Evolutionary conservation across 2,797 vertebrate species (phyloP), one percentile per base, ranked within the genome.

Genomic region (Phataginus tetradactyla): DNA sequence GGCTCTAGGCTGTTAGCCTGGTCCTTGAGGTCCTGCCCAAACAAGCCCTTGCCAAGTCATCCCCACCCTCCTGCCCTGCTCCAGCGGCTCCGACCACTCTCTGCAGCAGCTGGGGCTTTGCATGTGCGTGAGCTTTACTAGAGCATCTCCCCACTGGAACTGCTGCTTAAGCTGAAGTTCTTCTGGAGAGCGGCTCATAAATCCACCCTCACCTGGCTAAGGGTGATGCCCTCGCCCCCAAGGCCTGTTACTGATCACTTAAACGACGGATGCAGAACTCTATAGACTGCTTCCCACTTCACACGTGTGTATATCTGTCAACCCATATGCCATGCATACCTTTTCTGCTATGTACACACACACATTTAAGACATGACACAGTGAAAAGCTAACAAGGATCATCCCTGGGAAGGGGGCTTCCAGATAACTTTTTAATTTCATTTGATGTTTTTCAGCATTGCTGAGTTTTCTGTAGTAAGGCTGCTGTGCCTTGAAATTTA

Each of bases 391-490:
- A 86, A 63, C 18, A 37, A 11, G 4, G 55, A 66, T 64, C 34
- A 66, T 88, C 45, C 57, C 57, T 32, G 68, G 49, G 18, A 34
- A 29, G 25, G 27, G 37, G 59, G 55, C 32, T 75, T 6, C 55
- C 21, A 2, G n/a, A 15, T 25, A 25, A 39, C 42, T 64, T 88
- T 81, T 34, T 79, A 77, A 45, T 63, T 81, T 18, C 77, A 49
- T 32, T 81, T 91, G 42, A 32, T n/a, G 29, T 55, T 74, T 78
- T 71, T 39, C 74, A 78, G 64, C 27, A 42, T 79, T n/a, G 53
- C 74, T 42, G 42, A 57, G 42, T 37, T 63, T 88, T 88, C 49
- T 15, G 2, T 8, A 72, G 34, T 25, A 21, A 80, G 75, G 45
- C 84, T 55, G 55, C n/a, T 63, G 11, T 53, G n/a, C 42, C 64